These are phyloP conservation scores for Calosoma granatense DNA, from an alignment of 1,140 invertebrate species.

Conservation along the genomic window DNA sequence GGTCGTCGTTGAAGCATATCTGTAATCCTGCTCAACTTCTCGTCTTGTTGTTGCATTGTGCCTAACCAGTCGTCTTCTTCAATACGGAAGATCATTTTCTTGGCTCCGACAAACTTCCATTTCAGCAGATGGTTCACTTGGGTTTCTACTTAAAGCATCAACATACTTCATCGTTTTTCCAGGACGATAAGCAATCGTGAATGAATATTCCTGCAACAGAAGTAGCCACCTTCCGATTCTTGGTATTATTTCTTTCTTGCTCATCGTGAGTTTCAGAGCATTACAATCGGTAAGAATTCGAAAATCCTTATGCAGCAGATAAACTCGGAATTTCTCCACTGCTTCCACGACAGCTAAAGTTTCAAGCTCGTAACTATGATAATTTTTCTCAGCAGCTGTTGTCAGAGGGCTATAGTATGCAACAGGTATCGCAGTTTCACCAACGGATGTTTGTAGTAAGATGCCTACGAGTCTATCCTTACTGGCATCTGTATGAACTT, in stretches of 20 bases:
- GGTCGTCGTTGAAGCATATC: slow-evolving; percentile 15
- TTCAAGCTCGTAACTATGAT: slow-evolving; percentile 24
- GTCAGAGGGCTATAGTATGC: slow-evolving; percentile 25
- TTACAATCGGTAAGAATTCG: slow-evolving; percentile 3
- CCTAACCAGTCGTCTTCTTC: no score
- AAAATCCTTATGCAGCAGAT: slow-evolving; percentile 2
- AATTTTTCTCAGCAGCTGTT: slow-evolving; percentile 21
- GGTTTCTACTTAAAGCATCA: slow-evolving; percentile 13
- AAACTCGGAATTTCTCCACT: background rate
- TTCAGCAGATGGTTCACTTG: background rate
- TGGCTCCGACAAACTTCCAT: no score
- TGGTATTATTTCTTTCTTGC: background rate
- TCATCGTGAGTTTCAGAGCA: slow-evolving; percentile 12
- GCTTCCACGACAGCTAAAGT: slow-evolving; percentile 18
- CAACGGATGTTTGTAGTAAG: slow-evolving; percentile 18
- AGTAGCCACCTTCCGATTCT: background rate
- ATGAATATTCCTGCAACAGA: slow-evolving; percentile 7
- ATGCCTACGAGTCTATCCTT: slow-evolving; percentile 22
- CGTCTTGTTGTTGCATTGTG: no score
- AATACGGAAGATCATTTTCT: no score
- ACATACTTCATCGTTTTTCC: slow-evolving; percentile 18
- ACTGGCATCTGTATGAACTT: slow-evolving; percentile 29
- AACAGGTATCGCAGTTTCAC: slow-evolving; percentile 23
- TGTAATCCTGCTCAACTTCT: no score
- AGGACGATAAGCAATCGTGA: slow-evolving; percentile 17